Conservation (phyloP, 1,140 invertebrate species). For the Episyrphus balteatus region DNA sequence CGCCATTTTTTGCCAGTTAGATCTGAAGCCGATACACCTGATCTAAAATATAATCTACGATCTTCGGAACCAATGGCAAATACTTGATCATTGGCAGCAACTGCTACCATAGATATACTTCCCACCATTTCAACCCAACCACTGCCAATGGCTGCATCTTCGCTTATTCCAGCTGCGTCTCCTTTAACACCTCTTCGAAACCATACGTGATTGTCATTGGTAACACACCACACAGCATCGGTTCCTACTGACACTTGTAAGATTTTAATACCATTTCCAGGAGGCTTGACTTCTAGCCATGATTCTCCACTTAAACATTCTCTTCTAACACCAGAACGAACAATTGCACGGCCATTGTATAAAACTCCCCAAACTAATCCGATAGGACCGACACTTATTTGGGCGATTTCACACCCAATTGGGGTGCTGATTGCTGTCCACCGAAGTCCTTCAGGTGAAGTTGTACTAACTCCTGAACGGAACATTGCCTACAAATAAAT, state of each 20-base stretch:
- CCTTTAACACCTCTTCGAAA: constrained; percentile 75
- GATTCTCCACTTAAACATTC: constrained; percentile 60
- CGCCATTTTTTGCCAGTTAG: constrained; percentile 81
- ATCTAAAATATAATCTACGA: constrained; percentile 65
- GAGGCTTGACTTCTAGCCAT: constrained; percentile 72
- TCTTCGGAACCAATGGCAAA: constrained; percentile 54
- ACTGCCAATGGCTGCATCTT: constrained; percentile 58
- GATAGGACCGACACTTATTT: constrained; percentile 70
- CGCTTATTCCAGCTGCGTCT: constrained; percentile 53
- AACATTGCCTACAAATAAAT: constrained; percentile 59
- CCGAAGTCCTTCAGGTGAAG: constrained; percentile 69
- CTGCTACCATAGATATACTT: constrained; percentile 68
- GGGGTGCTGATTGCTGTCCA: constrained; percentile 69
- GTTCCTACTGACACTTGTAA: constrained; percentile 69
- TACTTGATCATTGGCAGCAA: constrained; percentile 79
- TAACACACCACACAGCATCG: constrained; percentile 79
- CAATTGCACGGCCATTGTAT: constrained; percentile 66
- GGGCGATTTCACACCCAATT: constrained; percentile 64
- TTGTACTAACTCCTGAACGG: constrained; percentile 62
- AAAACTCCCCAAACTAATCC: constrained; percentile 77
- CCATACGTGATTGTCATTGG: constrained; percentile 77
- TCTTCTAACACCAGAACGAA: constrained; percentile 64
- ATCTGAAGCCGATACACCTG: constrained; percentile 62
- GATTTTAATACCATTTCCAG: constrained; percentile 54
- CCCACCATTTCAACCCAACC: constrained; percentile 79